phyloP scores from a whole-genome alignment of 2,888 invertebrate genomes.

The Scaptomyza cyrtandrae region DNA sequence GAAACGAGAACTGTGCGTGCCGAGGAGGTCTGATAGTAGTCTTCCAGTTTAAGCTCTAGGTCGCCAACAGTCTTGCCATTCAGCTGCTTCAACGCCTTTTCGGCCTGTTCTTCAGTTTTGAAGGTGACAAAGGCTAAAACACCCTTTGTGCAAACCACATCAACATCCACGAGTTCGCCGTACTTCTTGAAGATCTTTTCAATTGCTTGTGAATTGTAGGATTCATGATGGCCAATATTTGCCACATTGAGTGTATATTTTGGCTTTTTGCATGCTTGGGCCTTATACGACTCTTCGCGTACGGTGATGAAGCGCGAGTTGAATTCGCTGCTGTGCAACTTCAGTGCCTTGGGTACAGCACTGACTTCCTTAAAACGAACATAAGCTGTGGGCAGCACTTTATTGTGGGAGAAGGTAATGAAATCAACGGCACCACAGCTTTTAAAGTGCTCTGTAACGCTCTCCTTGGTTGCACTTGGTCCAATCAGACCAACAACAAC shows the following conservation, averaged over 20 bases:
- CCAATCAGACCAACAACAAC: slow-evolving; percentile 57
- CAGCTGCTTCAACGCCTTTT: slow-evolving; percentile 61
- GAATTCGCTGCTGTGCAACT: slow-evolving; percentile 63
- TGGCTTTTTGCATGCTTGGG: slow-evolving; percentile 22
- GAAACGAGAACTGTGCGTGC: slow-evolving; percentile 42
- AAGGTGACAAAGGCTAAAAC: slow-evolving; percentile 71
- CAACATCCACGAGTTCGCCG: slow-evolving; percentile 63
- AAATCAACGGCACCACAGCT: slow-evolving; percentile 64
- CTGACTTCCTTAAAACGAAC: slow-evolving; percentile 51
- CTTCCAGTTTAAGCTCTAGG: slow-evolving; percentile 60
- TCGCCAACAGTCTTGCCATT: slow-evolving; percentile 59
- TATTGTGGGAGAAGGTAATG: slow-evolving; percentile 47
- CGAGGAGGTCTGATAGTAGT: slow-evolving; percentile 28
- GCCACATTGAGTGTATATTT: slow-evolving; percentile 54
- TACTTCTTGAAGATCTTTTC: slow-evolving; percentile 68
- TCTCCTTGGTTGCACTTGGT: slow-evolving; percentile 41
- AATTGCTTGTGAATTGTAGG: slow-evolving; percentile 39
- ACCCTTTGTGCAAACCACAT: slow-evolving; percentile 60
- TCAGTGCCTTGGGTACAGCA: slow-evolving; percentile 44
- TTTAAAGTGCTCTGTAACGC: slow-evolving; percentile 56
- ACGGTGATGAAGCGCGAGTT: slow-evolving; percentile 67
- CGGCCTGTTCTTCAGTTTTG: slow-evolving; percentile 42
- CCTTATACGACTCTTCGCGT: slow-evolving; percentile 1
- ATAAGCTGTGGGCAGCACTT: slow-evolving; percentile 47
- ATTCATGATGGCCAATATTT: slow-evolving; percentile 56